phyloP scores from a whole-genome alignment of 1,140 invertebrate genomes.

The Brachionus paranguensis region DNA sequence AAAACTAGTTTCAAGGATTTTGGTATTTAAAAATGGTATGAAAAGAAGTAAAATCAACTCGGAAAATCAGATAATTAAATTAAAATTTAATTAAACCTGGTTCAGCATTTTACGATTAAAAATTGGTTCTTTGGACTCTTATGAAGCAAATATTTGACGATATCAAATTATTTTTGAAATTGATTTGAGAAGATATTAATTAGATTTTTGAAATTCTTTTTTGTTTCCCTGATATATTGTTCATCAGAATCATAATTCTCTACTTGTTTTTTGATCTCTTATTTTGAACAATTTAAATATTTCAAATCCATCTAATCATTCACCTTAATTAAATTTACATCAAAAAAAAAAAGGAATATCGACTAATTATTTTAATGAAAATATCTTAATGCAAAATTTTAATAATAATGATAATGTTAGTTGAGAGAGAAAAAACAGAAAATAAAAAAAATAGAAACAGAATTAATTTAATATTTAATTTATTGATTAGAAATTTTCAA shows the following conservation, averaged over 20 bases:
- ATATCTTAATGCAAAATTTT: conserved; percentile 14
- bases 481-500: conserved; percentile 31
- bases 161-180: conserved; percentile 7
- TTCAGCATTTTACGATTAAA: background rate
- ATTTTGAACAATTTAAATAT: conserved; percentile 27
- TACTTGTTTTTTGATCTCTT: conserved; percentile 19
- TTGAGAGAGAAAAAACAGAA: background rate
- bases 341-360: background rate
- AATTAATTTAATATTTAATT: conserved; percentile 37
- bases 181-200: conserved; percentile 30
- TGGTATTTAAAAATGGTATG: background rate
- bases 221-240: background rate
- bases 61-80: background rate
- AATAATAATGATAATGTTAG: conserved; percentile 1
- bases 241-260: background rate
- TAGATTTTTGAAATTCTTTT: conserved; percentile 13
- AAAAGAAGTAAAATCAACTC: background rate
- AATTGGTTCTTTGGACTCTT: background rate
- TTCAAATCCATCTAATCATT: conserved; percentile 30
- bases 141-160: background rate
- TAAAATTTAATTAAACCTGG: background rate
- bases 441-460: background rate
- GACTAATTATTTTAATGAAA: conserved; percentile 38
- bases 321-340: conserved; percentile 30
- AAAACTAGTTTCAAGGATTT: background rate